Conservation (phyloP, 2,113 vertebrate genomes). For the Mobula birostris region DNA sequence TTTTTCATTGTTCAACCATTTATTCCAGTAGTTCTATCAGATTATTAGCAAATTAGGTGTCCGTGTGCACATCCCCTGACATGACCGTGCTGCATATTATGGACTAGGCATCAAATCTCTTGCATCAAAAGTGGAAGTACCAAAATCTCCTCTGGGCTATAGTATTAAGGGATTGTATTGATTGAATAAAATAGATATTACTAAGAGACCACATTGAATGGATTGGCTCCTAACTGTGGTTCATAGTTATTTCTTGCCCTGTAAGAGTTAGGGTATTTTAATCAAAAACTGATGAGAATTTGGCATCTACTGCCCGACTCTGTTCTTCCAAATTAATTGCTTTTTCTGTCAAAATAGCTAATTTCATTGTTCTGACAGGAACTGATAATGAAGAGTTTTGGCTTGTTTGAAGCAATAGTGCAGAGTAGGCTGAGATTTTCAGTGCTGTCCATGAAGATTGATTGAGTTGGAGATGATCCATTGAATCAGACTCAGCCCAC, state of each 20-base stretch:
- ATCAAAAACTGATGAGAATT: background rate
- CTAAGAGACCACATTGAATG: too few species aligned
- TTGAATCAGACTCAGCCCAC: background rate
- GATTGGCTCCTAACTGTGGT: background rate
- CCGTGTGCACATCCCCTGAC: background rate
- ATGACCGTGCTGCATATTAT: background rate
- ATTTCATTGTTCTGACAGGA: background rate
- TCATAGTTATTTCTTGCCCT: background rate
- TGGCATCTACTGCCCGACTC: background rate
- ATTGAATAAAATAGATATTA: background rate
- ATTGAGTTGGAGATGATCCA: background rate
- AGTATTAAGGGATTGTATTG: background rate
- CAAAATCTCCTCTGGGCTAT: background rate
- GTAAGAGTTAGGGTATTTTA: background rate
- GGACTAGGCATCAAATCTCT: background rate
- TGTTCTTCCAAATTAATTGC: background rate
- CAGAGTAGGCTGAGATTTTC: background rate
- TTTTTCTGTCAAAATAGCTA: background rate
- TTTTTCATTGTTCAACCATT: constrained; percentile 25
- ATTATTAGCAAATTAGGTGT: constrained; percentile 1
- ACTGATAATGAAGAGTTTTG: background rate
- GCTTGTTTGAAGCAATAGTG: background rate
- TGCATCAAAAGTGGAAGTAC: background rate
- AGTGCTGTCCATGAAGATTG: background rate
- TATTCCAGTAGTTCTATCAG: background rate